Percentiles rank a stretch among this genome's conserved stretches.
phyloP scores from a whole-genome alignment of 1,140 invertebrate genomes.

The Drosophila sturtevanti region DNA sequence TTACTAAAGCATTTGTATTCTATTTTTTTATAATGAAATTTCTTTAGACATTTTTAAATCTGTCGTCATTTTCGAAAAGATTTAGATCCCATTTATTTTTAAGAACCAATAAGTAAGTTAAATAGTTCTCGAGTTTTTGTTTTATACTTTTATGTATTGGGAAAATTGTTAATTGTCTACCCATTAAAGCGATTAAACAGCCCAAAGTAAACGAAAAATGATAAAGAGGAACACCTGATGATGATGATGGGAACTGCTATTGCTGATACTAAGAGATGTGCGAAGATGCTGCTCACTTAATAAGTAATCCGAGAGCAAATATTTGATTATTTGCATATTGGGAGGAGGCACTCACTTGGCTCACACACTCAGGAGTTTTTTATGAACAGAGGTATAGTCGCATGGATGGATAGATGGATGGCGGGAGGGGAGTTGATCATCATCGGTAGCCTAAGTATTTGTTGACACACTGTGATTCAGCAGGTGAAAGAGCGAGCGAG shows the following conservation, averaged over 20 bases:
- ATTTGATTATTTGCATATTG: conserved; percentile 71
- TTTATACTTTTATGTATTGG: background rate
- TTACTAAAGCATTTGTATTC: too few species aligned
- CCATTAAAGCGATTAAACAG: conserved; percentile 80
- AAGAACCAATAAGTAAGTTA: background rate
- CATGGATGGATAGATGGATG: conserved; percentile 16
- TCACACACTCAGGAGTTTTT: conserved; percentile 64
- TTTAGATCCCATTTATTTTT: background rate
- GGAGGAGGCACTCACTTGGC: conserved; percentile 71
- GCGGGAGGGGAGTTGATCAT: conserved; percentile 13
- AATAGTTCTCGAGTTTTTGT: conserved; percentile 5
- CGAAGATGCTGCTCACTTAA: conserved; percentile 65
- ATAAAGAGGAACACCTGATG: conserved; percentile 41
- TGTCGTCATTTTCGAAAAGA: background rate
- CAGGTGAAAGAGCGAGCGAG: background rate
- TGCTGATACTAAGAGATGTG: conserved; percentile 26
- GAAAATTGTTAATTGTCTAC: conserved; percentile 70
- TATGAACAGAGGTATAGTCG: conserved; percentile 45
- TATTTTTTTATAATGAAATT: too few species aligned
- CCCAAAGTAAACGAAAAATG: conserved; percentile 53
- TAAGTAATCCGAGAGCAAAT: conserved; percentile 78
- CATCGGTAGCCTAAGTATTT: conserved; percentile 64
- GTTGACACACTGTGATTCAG: conserved; percentile 30
- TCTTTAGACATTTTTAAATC: too few species aligned
- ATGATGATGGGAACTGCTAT: conserved; percentile 26